phyloP scores from a whole-genome alignment of 2,113 vertebrate species.

The Rissa tridactyla region DNA sequence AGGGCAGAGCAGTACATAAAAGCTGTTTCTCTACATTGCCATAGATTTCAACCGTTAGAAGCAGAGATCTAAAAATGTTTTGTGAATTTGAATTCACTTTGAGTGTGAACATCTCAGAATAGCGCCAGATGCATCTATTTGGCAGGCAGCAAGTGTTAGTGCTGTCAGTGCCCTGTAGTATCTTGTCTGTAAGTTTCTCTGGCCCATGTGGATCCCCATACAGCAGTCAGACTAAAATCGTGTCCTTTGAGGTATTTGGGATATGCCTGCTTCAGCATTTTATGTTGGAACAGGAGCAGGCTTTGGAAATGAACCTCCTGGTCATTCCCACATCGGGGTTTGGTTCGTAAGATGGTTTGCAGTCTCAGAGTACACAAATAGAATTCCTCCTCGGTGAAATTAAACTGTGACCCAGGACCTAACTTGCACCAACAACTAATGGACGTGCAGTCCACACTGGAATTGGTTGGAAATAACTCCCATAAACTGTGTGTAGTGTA shows the following conservation, averaged over 20 bases:
- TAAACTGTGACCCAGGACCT: background rate
- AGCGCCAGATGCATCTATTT: background rate
- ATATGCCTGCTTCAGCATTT: background rate
- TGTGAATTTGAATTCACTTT: background rate
- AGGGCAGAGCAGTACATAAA: background rate
- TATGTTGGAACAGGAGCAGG: background rate
- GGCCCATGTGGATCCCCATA: background rate
- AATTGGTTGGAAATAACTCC: background rate
- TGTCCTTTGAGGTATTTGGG: background rate
- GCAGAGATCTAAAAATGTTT: background rate
- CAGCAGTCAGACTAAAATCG: background rate
- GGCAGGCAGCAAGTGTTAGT: background rate
- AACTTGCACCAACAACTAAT: background rate
- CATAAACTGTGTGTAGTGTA: background rate
- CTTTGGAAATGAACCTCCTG: background rate
- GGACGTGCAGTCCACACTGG: background rate
- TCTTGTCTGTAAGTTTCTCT: background rate
- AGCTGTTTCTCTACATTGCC: background rate
- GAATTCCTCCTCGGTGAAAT: background rate
- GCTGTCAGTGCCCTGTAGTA: background rate
- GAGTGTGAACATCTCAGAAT: background rate
- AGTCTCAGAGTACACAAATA: background rate
- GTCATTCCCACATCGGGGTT: background rate
- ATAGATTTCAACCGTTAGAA: background rate
- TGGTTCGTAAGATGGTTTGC: background rate